Base-by-base conservation (phyloP, 2,888 invertebrate species). In the Hemaris fuciformis region DNA sequence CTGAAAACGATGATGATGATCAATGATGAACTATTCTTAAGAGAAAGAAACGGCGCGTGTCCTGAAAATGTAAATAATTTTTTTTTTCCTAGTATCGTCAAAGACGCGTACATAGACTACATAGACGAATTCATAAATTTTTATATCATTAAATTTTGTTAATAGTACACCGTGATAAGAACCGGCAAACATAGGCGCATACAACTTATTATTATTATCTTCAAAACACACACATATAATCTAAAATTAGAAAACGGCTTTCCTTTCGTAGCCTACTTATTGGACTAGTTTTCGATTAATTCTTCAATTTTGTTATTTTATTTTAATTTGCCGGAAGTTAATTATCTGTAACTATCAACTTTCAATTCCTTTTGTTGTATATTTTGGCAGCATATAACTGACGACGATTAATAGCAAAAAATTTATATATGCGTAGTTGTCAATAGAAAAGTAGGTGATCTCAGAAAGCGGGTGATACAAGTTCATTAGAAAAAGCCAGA, bases 371-470 rank as follows among this genome's bases (percentile, higher is more conserved):
- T 46, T 25, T 2, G 23, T 25, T 18, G 8, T 10, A 15, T 0
- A 27, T 3, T 22, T 45, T 23, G 4, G 3, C 18, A 53, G 18
- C 18, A 15, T 20, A 43, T 10, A 18, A 20, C 7, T 7, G 8
- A 7, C 3, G 10, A 20, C 18, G 18, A 31, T 53, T 10, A 5
- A 18, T 18, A 13, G 1, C 3, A 13, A 25, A 23, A 46, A 22
- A 31, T 13, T 18, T n/a, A n/a, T 10, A 27, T 0, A 15, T 48
- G 48, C 15, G 15, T 34, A 13, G 4, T 15, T 38, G 38, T 38
- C n/a, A 57, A 31, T 7, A 22, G 18, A 45, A 22, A 53, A 57
- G 57, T 57, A 57, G 57, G 57, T 57, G 57, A 57, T 38, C n/a
- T 41, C 6, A 57, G 38, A 57, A 57, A 57, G 57, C 23, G 38